phyloP scores from a whole-genome alignment of 2,888 invertebrate species.

The Drosophila mulleri region DNA sequence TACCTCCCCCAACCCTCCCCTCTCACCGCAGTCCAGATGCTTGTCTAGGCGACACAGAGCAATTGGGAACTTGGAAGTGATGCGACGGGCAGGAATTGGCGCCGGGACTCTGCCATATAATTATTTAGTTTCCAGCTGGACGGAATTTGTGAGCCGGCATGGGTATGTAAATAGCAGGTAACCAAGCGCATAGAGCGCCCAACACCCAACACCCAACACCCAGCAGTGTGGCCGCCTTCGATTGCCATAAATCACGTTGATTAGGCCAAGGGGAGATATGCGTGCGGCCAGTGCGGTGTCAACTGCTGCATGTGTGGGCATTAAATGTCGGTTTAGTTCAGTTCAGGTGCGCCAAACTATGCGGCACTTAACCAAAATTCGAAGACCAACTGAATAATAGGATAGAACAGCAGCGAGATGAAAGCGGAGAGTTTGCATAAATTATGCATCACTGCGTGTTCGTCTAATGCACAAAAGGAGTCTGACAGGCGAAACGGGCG shows the following conservation, averaged over 20 bases:
- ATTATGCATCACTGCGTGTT: conserved; percentile 66
- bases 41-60: conserved; percentile 1
- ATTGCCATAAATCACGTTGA: conserved; percentile 80
- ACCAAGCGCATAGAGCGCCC: conserved; percentile 27
- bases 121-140: conserved; percentile 77
- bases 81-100: background rate
- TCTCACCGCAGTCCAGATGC: too few species aligned
- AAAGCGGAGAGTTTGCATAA: conserved; percentile 58
- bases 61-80: conserved; percentile 7
- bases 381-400: conserved; percentile 8
- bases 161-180: conserved; percentile 53
- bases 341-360: background rate
- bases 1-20: background rate
- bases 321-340: conserved; percentile 6
- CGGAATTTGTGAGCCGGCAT: conserved; percentile 64
- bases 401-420: conserved; percentile 18
- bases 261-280: conserved; percentile 15
- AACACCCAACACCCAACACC: background rate
- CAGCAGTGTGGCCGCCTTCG: conserved; percentile 51
- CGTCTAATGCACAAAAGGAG: conserved; percentile 31
- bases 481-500: background rate
- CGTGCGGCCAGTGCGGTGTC: conserved; percentile 29
- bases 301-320: conserved; percentile 42
- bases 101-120: conserved; percentile 56
- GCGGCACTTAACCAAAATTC: conserved; percentile 39